Base-by-base conservation (phyloP, 2,113 vertebrate genomes). In the Crotalus viridis region DNA sequence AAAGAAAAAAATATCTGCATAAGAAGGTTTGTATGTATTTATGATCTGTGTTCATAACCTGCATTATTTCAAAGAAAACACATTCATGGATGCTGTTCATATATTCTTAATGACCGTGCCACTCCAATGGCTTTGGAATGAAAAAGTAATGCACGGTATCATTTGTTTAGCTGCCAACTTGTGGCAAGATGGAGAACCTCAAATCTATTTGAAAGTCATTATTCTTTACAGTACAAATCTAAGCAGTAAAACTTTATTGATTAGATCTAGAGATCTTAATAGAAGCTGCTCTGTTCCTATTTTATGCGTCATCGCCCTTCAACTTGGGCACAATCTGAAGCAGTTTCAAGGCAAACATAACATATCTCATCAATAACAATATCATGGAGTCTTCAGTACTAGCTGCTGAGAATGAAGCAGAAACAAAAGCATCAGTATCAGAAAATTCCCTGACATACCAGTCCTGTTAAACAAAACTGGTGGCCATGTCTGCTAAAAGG, bases 311-410 rank as follows among this genome's bases (percentile, higher is more conserved):
- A 8, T 91, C 46, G 6, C 0, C 10, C 19, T 21, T 88, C 3
- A 1, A n/a, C 91, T 81, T 33, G 33, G 59, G 55, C 22, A 39
- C 57, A 74, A 26, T 10, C 17, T 46, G 43, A 5, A 93, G 43
- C 33, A 39, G 5, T 17, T n/a, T 95, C 51, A 22, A n/a, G 74
- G 33, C n/a, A 51, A 9, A 86, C 17, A 6, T 54, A 90, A 10
- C 0, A 0, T 3, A 26, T 1, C 0, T 0, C 1, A 87, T 21
- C 61, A 33, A 48, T 64, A 81, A 12, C 0, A 26, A 0, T 21
- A 54, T 87, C 64, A 59, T 19, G 48, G 12, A 26, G n/a, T 10
- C 3, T 10, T 15, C 87, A 61, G 33, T 3, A 3, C 8, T 89
- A n/a, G 3, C 4, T 88, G 56, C 28, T 74, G 8, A 15, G 88